These are phyloP conservation scores for Scomber scombrus DNA, from an alignment of 2,113 vertebrate species.

Conservation along the genomic window DNA sequence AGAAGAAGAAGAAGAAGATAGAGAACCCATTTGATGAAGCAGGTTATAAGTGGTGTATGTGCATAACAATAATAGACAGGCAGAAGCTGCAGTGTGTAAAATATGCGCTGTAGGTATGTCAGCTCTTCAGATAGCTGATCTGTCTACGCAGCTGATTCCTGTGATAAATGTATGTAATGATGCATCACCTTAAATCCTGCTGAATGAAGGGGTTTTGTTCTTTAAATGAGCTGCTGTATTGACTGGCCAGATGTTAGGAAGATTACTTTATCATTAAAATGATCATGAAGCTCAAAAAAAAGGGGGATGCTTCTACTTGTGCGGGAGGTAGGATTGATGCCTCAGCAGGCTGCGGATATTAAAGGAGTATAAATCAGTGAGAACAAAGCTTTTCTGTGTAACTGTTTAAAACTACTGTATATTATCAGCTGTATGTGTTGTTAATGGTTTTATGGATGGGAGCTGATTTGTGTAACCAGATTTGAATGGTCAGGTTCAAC, in stretches of 20 bases:
- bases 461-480: neutral
- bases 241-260: conserved; percentile 4
- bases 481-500: conserved; percentile 6
- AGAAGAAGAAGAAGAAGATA: neutral
- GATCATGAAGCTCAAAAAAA: neutral
- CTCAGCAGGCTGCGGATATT: neutral
- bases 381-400: neutral
- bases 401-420: neutral
- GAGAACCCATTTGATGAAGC: neutral
- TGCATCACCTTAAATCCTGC: neutral
- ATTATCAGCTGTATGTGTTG: neutral
- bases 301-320: neutral
- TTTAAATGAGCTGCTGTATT: conserved; percentile 1
- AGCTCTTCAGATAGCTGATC: conserved; percentile 1
- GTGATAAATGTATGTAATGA: conserved; percentile 9
- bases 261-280: conserved; percentile 7
- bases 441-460: neutral
- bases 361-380: neutral
- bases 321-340: neutral
- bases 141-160: conserved; percentile 1
- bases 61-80: neutral
- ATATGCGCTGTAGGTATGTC: neutral
- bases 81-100: neutral
- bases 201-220: neutral
- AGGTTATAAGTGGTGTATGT: too few species aligned